Evolutionary conservation across 2,888 invertebrate species (phyloP).

Genomic region (Plutella xylostella): DNA sequence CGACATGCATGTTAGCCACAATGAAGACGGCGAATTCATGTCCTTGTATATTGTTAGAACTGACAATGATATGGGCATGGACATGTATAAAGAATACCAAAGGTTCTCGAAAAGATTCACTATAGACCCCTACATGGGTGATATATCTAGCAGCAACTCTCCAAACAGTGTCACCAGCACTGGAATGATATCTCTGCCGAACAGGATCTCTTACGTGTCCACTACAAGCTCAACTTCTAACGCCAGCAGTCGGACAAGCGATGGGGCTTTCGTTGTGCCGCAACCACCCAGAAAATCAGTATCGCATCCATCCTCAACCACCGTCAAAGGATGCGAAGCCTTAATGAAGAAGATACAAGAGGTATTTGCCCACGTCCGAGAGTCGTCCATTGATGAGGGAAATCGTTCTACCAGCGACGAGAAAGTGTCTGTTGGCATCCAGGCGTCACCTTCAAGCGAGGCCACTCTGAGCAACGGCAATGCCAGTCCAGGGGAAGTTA

Average conservation of each 20-base stretch:
- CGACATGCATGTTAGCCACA: slow-evolving; percentile 53
- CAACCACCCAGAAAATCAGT: slow-evolving; percentile 58
- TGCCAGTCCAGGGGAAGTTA: slow-evolving; percentile 53
- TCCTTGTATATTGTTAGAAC: slow-evolving; percentile 56
- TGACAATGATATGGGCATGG: slow-evolving; percentile 56
- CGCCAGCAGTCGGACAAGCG: slow-evolving; percentile 47
- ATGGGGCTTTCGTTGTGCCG: slow-evolving; percentile 60
- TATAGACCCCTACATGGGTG: slow-evolving; percentile 56
- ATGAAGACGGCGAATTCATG: slow-evolving; percentile 58
- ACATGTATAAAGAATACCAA: slow-evolving; percentile 61
- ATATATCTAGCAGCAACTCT: slow-evolving; percentile 52
- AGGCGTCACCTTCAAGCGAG: slow-evolving; percentile 41
- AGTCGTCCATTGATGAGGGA: slow-evolving; percentile 37
- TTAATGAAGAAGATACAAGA: slow-evolving; percentile 56
- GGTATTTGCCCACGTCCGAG: slow-evolving; percentile 49
- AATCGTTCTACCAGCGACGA: slow-evolving; percentile 43
- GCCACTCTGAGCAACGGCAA: slow-evolving; percentile 46
- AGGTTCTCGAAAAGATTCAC: slow-evolving; percentile 58
- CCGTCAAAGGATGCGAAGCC: slow-evolving; percentile 56
- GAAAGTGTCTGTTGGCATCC: slow-evolving; percentile 52
- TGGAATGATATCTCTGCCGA: slow-evolving; percentile 51
- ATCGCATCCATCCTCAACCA: slow-evolving; percentile 37
- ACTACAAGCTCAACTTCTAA: slow-evolving; percentile 52
- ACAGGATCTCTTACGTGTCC: slow-evolving; percentile 55
- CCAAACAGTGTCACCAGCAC: slow-evolving; percentile 62